Evolutionary conservation across 53 echinoderm and acorn worm species (phyloP).

Genomic region (Hippasteria phrygiana): DNA sequence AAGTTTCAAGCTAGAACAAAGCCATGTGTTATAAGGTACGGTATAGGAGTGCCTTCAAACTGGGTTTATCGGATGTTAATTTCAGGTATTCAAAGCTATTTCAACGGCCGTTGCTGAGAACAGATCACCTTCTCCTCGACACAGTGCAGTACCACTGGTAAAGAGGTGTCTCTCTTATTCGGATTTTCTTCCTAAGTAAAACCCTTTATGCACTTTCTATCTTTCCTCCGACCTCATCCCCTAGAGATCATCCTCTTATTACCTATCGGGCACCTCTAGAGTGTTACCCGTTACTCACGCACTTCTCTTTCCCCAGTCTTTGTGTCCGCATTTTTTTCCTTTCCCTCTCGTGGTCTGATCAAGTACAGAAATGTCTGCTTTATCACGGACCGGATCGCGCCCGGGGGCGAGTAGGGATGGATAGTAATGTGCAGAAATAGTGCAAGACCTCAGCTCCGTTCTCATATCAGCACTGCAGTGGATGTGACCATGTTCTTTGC

Average conservation of each 20-base stretch:
- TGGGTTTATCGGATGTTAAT: too few relatives aligned
- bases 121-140: neutral
- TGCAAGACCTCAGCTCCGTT: neutral
- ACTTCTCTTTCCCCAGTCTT: neutral
- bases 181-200: neutral
- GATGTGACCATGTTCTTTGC: neutral
- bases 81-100: constrained; percentile 1
- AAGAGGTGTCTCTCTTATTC: neutral
- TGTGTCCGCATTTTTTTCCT: constrained; percentile 2
- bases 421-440: constrained; percentile 39
- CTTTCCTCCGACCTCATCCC: neutral
- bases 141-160: neutral
- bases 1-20: too few relatives aligned
- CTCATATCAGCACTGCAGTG: neutral
- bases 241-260: constrained; percentile 37
- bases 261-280: neutral
- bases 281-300: neutral
- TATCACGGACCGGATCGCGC: constrained; percentile 38
- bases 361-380: constrained; percentile 34
- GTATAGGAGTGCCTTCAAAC: too few relatives aligned
- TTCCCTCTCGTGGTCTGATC: constrained; percentile 1
- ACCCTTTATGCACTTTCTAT: neutral
- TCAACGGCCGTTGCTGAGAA: neutral
- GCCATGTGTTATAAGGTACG: too few relatives aligned
- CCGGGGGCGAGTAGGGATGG: neutral